Conservation (phyloP, 2,888 invertebrate genomes). For the Heteromyza rotundicornis region DNA sequence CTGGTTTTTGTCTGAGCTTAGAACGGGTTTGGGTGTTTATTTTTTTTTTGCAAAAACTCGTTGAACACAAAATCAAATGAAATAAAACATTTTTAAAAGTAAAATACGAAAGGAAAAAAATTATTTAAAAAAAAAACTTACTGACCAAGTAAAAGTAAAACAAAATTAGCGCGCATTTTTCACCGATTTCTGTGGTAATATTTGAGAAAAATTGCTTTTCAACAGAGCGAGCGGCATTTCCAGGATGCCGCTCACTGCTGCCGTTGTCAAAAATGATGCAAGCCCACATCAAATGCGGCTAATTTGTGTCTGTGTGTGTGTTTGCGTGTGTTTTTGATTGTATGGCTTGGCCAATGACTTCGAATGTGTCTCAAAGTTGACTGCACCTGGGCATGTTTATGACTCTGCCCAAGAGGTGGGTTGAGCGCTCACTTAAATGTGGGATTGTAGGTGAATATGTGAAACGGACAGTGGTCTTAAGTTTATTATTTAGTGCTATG, state of each 20-base stretch:
- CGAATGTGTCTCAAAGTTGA: background rate
- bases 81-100: no score
- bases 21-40: no score
- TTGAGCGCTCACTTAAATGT: background rate
- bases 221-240: background rate
- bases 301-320: background rate
- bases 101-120: background rate
- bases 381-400: background rate
- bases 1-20: no score
- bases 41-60: no score
- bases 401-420: background rate
- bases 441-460: background rate
- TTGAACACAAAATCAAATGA: no score
- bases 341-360: no score
- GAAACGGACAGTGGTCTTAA: background rate
- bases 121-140: background rate
- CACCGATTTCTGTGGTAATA: background rate
- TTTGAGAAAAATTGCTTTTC: background rate
- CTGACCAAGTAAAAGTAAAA: conserved; percentile 1
- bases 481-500: no score
- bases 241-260: background rate
- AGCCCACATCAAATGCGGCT: background rate
- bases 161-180: background rate
- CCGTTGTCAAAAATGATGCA: background rate
- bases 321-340: background rate